Evolutionary conservation across 1,140 invertebrate species (phyloP).

Genomic region (Ceratosolen fusciceps): DNA sequence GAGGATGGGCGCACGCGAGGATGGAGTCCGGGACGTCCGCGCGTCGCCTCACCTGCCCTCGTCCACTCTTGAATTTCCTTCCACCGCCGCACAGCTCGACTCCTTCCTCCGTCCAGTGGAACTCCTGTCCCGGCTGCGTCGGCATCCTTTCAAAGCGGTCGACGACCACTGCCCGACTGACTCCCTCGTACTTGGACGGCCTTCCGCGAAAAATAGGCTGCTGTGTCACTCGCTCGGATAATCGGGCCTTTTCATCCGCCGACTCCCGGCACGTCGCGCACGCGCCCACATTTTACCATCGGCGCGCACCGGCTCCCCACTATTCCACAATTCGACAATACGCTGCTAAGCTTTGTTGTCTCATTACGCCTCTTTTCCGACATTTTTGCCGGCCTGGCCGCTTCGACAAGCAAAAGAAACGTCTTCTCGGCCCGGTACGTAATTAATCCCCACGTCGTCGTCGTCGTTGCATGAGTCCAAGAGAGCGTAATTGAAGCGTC

Average conservation of each 20-base stretch:
- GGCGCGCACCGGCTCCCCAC: too few species aligned
- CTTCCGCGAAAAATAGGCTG: conserved; percentile 21
- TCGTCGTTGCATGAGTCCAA: too few species aligned
- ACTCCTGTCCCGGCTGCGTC: background rate
- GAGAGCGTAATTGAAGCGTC: too few species aligned
- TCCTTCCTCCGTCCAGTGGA: background rate
- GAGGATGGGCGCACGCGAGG: background rate
- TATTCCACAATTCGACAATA: too few species aligned
- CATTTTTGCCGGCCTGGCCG: too few species aligned
- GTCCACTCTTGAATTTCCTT: background rate
- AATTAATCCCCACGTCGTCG: too few species aligned
- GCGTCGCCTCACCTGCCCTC: conserved; percentile 3
- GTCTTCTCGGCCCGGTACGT: too few species aligned
- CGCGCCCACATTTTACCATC: too few species aligned
- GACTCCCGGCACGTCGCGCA: background rate
- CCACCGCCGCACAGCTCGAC: background rate
- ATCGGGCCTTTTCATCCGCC: background rate
- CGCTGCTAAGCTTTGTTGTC: too few species aligned
- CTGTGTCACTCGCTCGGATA: conserved; percentile 1
- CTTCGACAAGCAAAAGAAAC: too few species aligned
- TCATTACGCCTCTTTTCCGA: too few species aligned
- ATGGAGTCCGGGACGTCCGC: background rate
- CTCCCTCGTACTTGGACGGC: background rate
- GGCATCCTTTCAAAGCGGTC: conserved; percentile 8
- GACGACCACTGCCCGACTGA: background rate